Percentiles rank a stretch among this genome's conserved stretches.
Conservation (phyloP, 23 tunicate species). For the Halocynthia aurantium region DNA sequence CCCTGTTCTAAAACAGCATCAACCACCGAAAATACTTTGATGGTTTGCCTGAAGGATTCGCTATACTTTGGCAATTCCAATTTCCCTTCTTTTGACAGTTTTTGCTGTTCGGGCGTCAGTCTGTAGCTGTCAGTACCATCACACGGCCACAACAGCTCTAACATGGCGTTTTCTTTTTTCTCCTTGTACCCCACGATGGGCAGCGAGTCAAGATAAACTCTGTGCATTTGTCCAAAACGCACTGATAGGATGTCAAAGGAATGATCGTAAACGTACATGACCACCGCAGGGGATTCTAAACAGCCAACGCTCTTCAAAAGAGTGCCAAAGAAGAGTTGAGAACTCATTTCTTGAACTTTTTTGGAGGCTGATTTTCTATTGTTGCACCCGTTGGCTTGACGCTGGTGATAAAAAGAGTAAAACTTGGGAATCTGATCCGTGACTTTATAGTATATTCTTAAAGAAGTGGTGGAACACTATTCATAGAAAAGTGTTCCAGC, state of each 20-base stretch:
- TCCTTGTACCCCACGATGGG: constrained; percentile 23
- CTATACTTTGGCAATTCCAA: constrained; percentile 4
- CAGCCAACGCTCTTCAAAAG: constrained; percentile 41
- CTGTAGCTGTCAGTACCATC: background rate
- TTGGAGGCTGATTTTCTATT: constrained; percentile 46
- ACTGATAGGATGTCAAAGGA: constrained; percentile 59
- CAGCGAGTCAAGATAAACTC: constrained; percentile 39
- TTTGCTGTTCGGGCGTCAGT: background rate
- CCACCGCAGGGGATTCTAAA: constrained; percentile 50
- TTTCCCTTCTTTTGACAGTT: constrained; percentile 25
- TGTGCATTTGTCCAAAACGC: constrained; percentile 51
- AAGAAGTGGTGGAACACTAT: too few relatives aligned
- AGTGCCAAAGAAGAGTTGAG: constrained; percentile 46
- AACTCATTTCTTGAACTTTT: constrained; percentile 44
- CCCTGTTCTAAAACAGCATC: constrained; percentile 15
- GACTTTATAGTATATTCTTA: too few relatives aligned
- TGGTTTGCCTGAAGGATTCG: constrained; percentile 9
- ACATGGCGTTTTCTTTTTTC: constrained; percentile 5
- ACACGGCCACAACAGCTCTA: constrained; percentile 16
- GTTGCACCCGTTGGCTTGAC: constrained; percentile 69
- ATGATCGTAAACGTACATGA: constrained; percentile 56
- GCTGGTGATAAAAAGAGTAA: constrained; percentile 6
- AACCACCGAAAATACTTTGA: constrained; percentile 35
- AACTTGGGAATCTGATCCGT: too few relatives aligned
- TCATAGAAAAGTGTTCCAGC: too few relatives aligned